Evolutionary conservation across 1,140 invertebrate species (phyloP), one percentile per base, ranked within the genome.

Genomic region (Rhopalosiphum padi): DNA sequence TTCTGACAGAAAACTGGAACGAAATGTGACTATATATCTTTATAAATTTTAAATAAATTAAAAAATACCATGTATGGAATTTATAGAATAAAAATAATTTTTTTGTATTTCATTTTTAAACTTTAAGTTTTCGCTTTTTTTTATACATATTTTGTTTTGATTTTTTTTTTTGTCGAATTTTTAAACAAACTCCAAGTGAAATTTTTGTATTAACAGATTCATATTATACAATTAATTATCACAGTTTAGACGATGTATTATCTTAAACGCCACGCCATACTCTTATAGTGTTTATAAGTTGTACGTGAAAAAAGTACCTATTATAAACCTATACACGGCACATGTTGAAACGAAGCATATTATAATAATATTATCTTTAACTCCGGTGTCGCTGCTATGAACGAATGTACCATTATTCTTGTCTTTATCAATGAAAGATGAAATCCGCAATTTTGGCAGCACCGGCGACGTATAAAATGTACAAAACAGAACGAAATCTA

Each of bases 1-100:
- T 25, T 37, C 88, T 89, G 88, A 89, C 88, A 89, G 88, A 89
- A 55, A 89, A 89, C 88, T 89, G 88, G 88, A 89, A 89, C 88
- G 35, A 37, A 55, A 89, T 41, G 23, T 25, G 88, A 89, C 48
- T 89, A 89, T 89, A 89, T 53, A 55, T 89, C 88, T 55, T 89
- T 55, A 89, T 89, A 55, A 55, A 55, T 55, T 89, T 89, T 41
- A 37, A 55, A 55, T 37, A 46, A 88, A 88, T 88, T 88, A 88
- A 88, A 88, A 88, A 88, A 37, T 37, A 55, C 48, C 51, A 55
- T 55, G 55, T 22, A 55, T 55, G 88, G 88, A 37, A 89, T 89
- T 37, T 89, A 4, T 53, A 22, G n/a, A 53, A 41, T 89, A 55
- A 55, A 55, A 25, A 53, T 53, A 11, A 89, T 22, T 89, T n/a